A percentile compares a stretch with the other conserved stretches of the same genome.
Evolutionary conservation across 2,113 vertebrate species (phyloP).

Genomic region (Coturnix japonica): DNA sequence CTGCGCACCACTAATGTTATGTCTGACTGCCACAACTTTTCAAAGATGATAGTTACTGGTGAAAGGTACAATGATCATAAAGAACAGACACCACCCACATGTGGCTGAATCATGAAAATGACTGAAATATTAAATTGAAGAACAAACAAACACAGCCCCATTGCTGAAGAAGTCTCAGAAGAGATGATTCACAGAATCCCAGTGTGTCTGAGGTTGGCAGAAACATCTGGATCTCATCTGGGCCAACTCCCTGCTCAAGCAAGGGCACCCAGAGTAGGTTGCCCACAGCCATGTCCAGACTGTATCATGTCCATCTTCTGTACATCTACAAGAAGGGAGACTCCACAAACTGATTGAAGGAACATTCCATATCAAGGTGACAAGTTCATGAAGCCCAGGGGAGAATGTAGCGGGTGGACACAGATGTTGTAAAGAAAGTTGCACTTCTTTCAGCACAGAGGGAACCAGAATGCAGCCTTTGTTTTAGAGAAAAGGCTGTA

Average conservation of each 20-base stretch:
- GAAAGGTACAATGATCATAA: neutral
- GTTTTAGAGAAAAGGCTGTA: neutral
- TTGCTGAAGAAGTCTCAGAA: neutral
- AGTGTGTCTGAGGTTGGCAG: neutral
- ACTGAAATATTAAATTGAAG: neutral
- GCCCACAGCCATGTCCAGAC: neutral
- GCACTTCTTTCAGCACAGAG: neutral
- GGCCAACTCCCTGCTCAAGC: neutral
- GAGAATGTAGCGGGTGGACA: neutral
- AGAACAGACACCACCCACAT: neutral
- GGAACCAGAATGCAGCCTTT: fast-evolving
- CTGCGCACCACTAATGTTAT: no score
- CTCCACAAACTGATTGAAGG: neutral
- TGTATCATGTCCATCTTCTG: no score
- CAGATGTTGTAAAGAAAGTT: neutral
- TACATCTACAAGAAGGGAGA: neutral
- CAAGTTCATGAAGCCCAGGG: neutral
- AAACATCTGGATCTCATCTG: neutral
- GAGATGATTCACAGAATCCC: neutral
- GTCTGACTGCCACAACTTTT: neutral
- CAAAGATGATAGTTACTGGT: neutral
- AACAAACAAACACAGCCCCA: neutral
- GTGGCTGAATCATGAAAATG: neutral
- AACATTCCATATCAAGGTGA: no score
- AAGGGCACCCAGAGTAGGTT: neutral